Base-by-base conservation (phyloP, 2,797 vertebrate genomes). In the Carapus acus region DNA sequence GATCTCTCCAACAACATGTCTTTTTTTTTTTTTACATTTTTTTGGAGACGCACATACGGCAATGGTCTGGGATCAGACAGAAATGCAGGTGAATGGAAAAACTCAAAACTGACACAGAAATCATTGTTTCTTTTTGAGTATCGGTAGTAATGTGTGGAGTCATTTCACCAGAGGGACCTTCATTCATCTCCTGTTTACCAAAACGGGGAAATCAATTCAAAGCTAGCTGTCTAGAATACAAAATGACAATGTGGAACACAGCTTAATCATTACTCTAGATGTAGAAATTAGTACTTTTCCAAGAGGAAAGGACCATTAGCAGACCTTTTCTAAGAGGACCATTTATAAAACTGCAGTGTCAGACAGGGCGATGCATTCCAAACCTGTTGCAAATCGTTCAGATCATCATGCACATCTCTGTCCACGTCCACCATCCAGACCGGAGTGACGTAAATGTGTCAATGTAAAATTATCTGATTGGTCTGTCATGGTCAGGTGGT, bases 1-100 rank as follows among this genome's bases (percentile, higher is more conserved):
- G 87, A 85, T 74, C 77, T 82, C 67, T 73, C 81, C 68, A 78
- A 66, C 48, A 38, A 77, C 81, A 76, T 78, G 65, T 60, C 74
- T 77, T 69, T 61, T 76, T 76, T 77, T 69, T 61, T 76, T 71
- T 72, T 65, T 62, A 64, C 56, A 59, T 61, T 54, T 59, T 53
- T 47, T 76, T 66, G 65, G 73, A 71, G 59, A 77, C 73, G 59
- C 58, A 74, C 60, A 72, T 53, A 62, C 62, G 58, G 78, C 67
- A 83, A 81, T 56, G 52, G 46, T 67, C 54, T 70, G 58, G 31
- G 42, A 69, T 64, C 52, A 23, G 45, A 58, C 27, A 48, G 46
- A 21, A 54, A 43, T 69, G 49, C 43, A 50, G 47, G 11, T 39
- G 37, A 51, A 53, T 63, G 43, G 29, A 51, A 58, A 68, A 52